Percentiles rank a stretch among this genome's conserved stretches.
Conservation (phyloP, 2,888 invertebrate species). For the Tiliacea citrago region DNA sequence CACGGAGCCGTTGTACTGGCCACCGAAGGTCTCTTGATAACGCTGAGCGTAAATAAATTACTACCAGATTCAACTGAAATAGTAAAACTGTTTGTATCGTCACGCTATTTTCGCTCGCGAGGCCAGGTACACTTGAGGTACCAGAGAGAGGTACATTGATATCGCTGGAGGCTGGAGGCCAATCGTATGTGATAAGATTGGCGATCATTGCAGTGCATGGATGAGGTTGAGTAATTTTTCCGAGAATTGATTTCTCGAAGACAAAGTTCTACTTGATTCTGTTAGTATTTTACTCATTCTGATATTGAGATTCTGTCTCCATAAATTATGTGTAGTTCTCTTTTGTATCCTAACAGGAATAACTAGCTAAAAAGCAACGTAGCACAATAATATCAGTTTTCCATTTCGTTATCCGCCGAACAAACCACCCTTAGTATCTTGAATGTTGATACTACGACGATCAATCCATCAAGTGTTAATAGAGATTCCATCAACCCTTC, state of each 20-base stretch:
- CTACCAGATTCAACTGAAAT: conserved; percentile 49
- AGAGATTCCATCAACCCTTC: conserved; percentile 23
- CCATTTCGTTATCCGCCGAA: background rate
- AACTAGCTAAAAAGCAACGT: background rate
- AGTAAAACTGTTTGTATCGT: conserved; percentile 51
- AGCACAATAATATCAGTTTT: background rate
- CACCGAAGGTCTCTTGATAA: conserved; percentile 71
- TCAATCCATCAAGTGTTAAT: conserved; percentile 11
- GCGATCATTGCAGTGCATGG: conserved; percentile 6
- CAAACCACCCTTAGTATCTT: too few relatives aligned
- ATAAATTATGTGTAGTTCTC: background rate
- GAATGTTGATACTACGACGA: background rate
- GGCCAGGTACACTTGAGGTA: conserved; percentile 32
- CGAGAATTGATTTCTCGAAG: conserved; percentile 5
- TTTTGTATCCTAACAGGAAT: background rate
- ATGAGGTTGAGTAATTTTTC: conserved; percentile 1
- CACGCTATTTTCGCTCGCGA: conserved; percentile 40
- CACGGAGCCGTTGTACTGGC: conserved; percentile 59
- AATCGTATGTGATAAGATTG: conserved; percentile 36
- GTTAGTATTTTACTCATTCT: conserved; percentile 6
- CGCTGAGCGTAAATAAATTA: conserved; percentile 64
- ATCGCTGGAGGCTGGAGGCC: conserved; percentile 33
- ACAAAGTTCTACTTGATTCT: background rate
- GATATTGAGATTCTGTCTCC: background rate
- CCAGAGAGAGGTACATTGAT: conserved; percentile 24